Evolutionary conservation across 2,888 invertebrate genomes (phyloP).

Genomic region (Drosophila atripex): DNA sequence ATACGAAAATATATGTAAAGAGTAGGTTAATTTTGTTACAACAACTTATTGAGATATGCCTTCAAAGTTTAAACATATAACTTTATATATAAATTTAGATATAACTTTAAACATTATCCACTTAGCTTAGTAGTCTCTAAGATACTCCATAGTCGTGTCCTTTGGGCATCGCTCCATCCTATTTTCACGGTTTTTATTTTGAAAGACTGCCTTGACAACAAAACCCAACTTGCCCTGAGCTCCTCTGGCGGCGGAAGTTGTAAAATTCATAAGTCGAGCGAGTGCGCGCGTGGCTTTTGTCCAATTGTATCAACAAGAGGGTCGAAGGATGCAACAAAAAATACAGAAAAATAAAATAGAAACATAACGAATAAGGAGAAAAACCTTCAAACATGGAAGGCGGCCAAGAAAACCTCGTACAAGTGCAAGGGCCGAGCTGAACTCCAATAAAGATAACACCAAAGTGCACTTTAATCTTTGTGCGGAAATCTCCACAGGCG

Average conservation of each 20-base stretch:
- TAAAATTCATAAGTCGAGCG: constrained; percentile 78
- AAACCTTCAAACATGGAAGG: constrained; percentile 11
- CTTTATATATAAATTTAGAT: no score
- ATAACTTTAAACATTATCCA: background rate
- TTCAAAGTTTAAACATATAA: no score
- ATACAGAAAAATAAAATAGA: constrained; percentile 27
- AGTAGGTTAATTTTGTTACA: no score
- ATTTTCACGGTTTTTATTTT: constrained; percentile 17
- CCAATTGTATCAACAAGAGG: constrained; percentile 73
- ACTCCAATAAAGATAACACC: constrained; percentile 75
- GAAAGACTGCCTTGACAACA: constrained; percentile 29
- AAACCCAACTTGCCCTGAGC: constrained; percentile 51
- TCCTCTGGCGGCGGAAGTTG: constrained; percentile 72
- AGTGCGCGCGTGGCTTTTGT: constrained; percentile 75
- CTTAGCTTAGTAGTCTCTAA: no score
- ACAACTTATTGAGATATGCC: no score
- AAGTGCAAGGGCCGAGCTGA: constrained; percentile 69
- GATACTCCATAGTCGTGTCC: background rate
- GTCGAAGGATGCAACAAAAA: constrained; percentile 22
- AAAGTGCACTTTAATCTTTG: constrained; percentile 80
- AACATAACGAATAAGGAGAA: constrained; percentile 4
- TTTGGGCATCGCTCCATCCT: background rate
- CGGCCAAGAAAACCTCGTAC: constrained; percentile 50
- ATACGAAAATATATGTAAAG: background rate
- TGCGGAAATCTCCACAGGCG: constrained; percentile 69